Conservation (phyloP, 2,888 invertebrate species). For the Netelia virgata region DNA sequence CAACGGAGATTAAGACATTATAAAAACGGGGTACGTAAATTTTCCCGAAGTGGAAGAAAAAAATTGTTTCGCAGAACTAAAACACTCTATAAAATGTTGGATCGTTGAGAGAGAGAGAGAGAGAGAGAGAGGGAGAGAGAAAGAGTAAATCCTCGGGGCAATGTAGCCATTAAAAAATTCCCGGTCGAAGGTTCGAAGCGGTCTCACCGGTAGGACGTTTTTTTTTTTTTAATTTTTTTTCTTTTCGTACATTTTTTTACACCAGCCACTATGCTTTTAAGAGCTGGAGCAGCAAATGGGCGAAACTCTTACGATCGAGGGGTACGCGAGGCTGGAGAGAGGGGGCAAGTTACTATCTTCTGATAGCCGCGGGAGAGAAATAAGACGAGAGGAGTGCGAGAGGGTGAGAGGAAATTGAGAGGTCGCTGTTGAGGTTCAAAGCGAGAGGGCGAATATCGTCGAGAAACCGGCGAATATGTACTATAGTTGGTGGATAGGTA, state of each 20-base stretch:
- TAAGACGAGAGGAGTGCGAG: background rate
- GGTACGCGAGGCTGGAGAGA: background rate
- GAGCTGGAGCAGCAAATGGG: conserved; percentile 5
- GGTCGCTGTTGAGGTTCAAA: background rate
- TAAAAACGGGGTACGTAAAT: too few relatives aligned
- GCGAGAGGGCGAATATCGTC: conserved; percentile 38
- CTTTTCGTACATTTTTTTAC: background rate
- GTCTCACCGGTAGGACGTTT: conserved; percentile 17
- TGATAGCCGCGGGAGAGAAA: conserved; percentile 8
- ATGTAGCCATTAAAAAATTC: conserved; percentile 55
- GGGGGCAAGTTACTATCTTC: conserved; percentile 5
- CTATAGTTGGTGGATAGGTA: conserved; percentile 25
- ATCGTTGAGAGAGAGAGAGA: background rate
- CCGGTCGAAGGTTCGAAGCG: conserved; percentile 40
- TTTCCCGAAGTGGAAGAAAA: background rate
- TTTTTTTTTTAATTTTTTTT: background rate
- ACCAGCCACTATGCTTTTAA: background rate
- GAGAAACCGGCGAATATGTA: conserved; percentile 30
- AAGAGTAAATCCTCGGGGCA: conserved; percentile 36
- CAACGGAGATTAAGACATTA: too few relatives aligned
- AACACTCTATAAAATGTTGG: conserved; percentile 21
- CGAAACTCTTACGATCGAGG: background rate
- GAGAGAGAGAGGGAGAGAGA: conserved; percentile 11
- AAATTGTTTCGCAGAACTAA: conserved; percentile 6
- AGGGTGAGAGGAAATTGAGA: conserved; percentile 5